Evolutionary conservation across 2,888 invertebrate genomes (phyloP).

Genomic region (Perithous albicinctus): DNA sequence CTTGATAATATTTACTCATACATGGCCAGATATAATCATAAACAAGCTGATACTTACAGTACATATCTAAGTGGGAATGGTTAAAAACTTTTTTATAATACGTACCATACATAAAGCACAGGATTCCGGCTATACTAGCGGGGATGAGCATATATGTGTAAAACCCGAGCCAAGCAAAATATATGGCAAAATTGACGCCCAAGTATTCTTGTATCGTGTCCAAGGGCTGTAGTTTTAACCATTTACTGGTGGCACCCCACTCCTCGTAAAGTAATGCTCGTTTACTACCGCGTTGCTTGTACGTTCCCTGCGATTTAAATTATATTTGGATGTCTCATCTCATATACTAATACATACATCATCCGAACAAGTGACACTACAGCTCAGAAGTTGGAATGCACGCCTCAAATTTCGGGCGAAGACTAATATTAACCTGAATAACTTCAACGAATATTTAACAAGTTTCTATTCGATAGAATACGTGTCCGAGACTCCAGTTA

Average conservation of each 20-base stretch:
- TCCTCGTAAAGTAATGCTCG: conserved; percentile 88
- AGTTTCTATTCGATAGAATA: too few relatives aligned
- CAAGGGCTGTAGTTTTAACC: conserved; percentile 91
- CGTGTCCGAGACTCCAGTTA: too few relatives aligned
- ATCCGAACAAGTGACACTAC: background rate
- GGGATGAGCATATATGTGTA: conserved; percentile 94
- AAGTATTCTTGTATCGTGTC: conserved; percentile 92
- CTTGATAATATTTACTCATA: too few relatives aligned
- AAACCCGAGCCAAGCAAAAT: conserved; percentile 94
- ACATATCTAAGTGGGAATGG: too few relatives aligned
- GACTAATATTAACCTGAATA: too few relatives aligned
- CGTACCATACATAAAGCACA: conserved; percentile 88
- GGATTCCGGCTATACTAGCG: conserved; percentile 88
- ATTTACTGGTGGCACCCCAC: conserved; percentile 90
- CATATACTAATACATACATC: background rate
- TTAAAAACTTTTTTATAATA: conserved; percentile 9
- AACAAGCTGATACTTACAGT: too few relatives aligned
- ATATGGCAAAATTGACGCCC: conserved; percentile 91
- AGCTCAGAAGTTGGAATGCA: conserved; percentile 24
- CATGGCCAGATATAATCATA: too few relatives aligned
- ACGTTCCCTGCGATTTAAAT: conserved; percentile 86
- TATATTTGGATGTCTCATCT: background rate
- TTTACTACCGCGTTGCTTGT: conserved; percentile 84
- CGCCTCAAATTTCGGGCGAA: too few relatives aligned
- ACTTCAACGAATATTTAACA: background rate